These are phyloP conservation scores for Calidris pugnax DNA, from an alignment of 2,113 vertebrate species.

Conservation along the genomic window DNA sequence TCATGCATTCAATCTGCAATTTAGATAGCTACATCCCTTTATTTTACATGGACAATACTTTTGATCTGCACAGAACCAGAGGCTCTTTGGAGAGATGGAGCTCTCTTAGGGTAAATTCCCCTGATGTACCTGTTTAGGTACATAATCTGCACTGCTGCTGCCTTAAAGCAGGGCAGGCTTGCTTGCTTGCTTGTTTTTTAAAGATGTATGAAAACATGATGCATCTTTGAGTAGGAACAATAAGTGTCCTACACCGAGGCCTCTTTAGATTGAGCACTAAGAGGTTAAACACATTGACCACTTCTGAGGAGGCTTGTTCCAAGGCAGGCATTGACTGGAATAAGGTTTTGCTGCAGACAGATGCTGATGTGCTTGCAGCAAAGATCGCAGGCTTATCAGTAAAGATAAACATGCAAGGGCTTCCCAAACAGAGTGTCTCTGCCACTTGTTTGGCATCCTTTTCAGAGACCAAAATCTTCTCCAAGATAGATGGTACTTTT, in stretches of 20 bases:
- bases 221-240: neutral
- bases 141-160: neutral
- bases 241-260: neutral
- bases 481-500: conserved; percentile 8
- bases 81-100: neutral
- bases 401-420: conserved; percentile 57
- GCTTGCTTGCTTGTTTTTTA: neutral
- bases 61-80: conserved; percentile 10
- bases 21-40: neutral
- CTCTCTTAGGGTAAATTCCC: neutral
- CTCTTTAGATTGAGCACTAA: neutral
- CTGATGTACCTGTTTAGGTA: neutral
- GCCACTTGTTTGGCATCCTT: conserved; percentile 52
- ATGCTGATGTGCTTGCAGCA: conserved; percentile 32
- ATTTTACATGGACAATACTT: conserved; percentile 18
- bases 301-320: neutral
- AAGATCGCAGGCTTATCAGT: conserved; percentile 67
- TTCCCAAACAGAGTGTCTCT: conserved; percentile 34
- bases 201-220: neutral
- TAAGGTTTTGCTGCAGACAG: conserved; percentile 33
- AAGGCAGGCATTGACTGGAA: conserved; percentile 1
- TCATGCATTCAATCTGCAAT: neutral
- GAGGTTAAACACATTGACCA: conserved; percentile 28
- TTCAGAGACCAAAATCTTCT: conserved; percentile 26
- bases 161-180: neutral